These are phyloP conservation scores for human DNA, from an alignment of 2,113 vertebrate genomes.

Conservation along the genomic window DNA sequence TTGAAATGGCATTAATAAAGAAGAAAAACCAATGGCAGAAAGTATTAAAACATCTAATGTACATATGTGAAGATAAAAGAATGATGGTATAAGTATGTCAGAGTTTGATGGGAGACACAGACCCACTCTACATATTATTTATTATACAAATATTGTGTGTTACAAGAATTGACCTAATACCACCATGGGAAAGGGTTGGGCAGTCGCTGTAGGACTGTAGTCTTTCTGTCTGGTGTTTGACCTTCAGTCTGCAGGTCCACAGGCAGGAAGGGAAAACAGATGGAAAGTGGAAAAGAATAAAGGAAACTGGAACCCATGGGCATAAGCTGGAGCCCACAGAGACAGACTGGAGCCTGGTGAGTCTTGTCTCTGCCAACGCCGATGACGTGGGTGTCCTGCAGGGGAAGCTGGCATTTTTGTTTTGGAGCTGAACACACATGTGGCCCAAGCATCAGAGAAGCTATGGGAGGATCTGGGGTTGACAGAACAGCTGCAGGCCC, in stretches of 20 bases:
- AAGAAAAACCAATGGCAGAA: conserved; percentile 2
- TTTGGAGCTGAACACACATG: neutral
- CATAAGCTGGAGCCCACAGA: neutral
- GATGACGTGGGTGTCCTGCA: neutral
- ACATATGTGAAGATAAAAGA: neutral
- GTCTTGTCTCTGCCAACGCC: rapidly evolving
- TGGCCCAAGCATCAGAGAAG: neutral
- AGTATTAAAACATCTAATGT: neutral
- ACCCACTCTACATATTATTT: neutral
- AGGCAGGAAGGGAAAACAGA: neutral
- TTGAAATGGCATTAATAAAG: conserved; percentile 24
- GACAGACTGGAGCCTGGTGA: neutral
- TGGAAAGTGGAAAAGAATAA: neutral
- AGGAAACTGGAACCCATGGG: neutral
- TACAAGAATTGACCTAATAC: neutral
- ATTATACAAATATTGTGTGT: neutral
- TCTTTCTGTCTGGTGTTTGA: neutral
- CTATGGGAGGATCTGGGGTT: neutral
- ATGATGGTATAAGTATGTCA: neutral
- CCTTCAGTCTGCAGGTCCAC: neutral
- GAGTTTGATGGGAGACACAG: neutral
- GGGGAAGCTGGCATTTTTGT: neutral
- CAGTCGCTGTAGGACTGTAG: neutral
- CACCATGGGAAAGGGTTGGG: neutral
- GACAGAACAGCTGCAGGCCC: neutral